These are phyloP conservation scores for Scytalopus superciliaris DNA, from an alignment of 2,113 vertebrate species.

Conservation along the genomic window DNA sequence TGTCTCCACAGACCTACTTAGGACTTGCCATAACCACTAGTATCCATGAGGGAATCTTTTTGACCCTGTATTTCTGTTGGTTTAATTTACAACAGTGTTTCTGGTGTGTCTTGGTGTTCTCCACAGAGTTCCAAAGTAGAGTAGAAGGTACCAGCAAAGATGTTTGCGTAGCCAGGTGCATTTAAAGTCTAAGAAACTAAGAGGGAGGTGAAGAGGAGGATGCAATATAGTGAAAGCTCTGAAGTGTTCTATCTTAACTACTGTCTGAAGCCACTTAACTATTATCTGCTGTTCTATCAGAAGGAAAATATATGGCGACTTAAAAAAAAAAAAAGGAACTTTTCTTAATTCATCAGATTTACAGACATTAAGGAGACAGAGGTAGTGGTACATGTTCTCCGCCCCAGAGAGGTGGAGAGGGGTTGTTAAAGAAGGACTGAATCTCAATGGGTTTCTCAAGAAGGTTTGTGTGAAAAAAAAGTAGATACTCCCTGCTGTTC, in stretches of 20 bases:
- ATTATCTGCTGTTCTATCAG: neutral
- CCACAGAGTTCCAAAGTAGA: neutral
- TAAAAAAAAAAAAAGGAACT: neutral
- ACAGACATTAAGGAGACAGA: neutral
- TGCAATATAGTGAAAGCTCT: neutral
- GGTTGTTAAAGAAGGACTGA: neutral
- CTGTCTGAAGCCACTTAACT: neutral
- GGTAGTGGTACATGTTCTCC: neutral
- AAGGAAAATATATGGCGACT: neutral
- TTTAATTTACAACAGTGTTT: neutral
- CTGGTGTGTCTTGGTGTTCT: neutral
- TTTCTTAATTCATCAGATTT: neutral
- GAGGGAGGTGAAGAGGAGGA: neutral
- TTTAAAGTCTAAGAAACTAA: neutral
- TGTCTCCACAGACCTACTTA: neutral
- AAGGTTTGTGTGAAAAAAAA: neutral
- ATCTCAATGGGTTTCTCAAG: neutral
- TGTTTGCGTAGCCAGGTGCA: fast-evolving
- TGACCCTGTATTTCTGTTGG: fast-evolving
- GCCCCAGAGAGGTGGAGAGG: neutral
- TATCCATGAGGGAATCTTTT: neutral
- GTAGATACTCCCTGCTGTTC: neutral
- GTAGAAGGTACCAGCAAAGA: neutral
- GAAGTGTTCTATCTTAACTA: neutral
- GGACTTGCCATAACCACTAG: neutral